These are phyloP conservation scores for Molanna angustata DNA, from an alignment of 2,888 invertebrate genomes.

Conservation along the genomic window DNA sequence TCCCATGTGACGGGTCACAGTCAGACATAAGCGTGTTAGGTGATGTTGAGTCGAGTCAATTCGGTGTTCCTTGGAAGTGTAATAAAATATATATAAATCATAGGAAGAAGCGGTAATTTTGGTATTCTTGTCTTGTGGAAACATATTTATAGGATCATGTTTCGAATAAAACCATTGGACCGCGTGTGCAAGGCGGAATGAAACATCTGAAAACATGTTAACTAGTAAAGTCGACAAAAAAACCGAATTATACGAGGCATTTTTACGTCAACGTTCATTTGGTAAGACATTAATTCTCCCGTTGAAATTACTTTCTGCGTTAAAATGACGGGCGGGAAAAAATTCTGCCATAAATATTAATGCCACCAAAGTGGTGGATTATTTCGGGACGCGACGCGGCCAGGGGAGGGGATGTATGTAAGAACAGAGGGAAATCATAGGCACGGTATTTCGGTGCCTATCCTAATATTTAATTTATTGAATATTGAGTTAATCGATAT, in stretches of 20 bases:
- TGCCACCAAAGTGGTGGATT: conserved; percentile 23
- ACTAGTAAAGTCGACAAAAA: conserved; percentile 29
- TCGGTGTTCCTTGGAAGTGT: too few relatives aligned
- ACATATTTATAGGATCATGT: conserved; percentile 26
- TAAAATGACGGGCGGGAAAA: conserved; percentile 27
- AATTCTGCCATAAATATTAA: conserved; percentile 24
- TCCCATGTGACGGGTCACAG: too few relatives aligned
- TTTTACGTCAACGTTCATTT: conserved; percentile 33
- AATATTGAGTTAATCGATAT: too few relatives aligned
- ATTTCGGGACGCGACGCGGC: too few relatives aligned
- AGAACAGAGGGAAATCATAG: too few relatives aligned
- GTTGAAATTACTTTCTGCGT: conserved; percentile 28
- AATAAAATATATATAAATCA: too few relatives aligned
- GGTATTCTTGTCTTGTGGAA: conserved; percentile 13
- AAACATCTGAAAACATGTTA: conserved; percentile 32
- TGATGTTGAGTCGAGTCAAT: too few relatives aligned
- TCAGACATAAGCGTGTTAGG: too few relatives aligned
- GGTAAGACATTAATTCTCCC: conserved; percentile 30
- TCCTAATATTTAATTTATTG: too few relatives aligned
- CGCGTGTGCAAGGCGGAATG: conserved; percentile 15
- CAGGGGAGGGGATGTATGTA: too few relatives aligned
- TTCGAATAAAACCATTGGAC: conserved; percentile 21
- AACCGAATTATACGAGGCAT: conserved; percentile 27
- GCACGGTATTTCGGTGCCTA: too few relatives aligned
- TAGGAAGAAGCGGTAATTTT: too few relatives aligned